Evolutionary conservation across 2,888 invertebrate species (phyloP).

Genomic region (Scrobipalpa costella): DNA sequence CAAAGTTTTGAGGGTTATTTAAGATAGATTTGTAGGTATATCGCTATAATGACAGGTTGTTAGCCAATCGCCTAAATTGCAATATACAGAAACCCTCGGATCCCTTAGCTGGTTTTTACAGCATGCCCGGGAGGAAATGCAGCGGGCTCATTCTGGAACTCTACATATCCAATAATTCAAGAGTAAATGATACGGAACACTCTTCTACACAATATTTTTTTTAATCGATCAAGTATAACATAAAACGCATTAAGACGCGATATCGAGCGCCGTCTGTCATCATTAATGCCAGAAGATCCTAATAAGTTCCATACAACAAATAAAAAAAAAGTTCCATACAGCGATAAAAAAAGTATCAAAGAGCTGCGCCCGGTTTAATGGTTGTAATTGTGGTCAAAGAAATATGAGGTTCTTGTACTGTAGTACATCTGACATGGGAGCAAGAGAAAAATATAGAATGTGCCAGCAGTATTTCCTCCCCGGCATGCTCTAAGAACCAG

Average conservation of each 20-base stretch:
- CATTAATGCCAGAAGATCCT: constrained; percentile 78
- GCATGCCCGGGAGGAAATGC: too few relatives aligned
- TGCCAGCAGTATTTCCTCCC: too few relatives aligned
- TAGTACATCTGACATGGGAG: neutral
- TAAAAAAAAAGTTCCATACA: constrained; percentile 54
- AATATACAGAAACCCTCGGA: too few relatives aligned
- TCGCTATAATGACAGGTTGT: too few relatives aligned
- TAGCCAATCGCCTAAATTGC: too few relatives aligned
- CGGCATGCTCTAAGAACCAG: too few relatives aligned
- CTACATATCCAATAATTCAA: too few relatives aligned
- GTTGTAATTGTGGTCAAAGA: constrained; percentile 78
- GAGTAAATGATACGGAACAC: constrained; percentile 2
- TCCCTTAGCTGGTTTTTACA: too few relatives aligned
- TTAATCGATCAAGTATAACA: constrained; percentile 52
- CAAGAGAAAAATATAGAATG: too few relatives aligned
- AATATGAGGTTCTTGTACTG: constrained; percentile 58
- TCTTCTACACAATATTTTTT: constrained; percentile 34
- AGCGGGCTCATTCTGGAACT: too few relatives aligned
- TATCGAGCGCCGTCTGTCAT: constrained; percentile 76
- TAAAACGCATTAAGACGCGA: constrained; percentile 65
- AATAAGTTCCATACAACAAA: constrained; percentile 78
- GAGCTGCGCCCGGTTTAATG: constrained; percentile 74
- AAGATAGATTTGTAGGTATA: too few relatives aligned
- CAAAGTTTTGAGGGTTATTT: too few relatives aligned
- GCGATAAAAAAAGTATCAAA: constrained; percentile 48